Base-by-base conservation (phyloP, 2,797 vertebrate genomes). In the Eutrigla gurnardus region DNA sequence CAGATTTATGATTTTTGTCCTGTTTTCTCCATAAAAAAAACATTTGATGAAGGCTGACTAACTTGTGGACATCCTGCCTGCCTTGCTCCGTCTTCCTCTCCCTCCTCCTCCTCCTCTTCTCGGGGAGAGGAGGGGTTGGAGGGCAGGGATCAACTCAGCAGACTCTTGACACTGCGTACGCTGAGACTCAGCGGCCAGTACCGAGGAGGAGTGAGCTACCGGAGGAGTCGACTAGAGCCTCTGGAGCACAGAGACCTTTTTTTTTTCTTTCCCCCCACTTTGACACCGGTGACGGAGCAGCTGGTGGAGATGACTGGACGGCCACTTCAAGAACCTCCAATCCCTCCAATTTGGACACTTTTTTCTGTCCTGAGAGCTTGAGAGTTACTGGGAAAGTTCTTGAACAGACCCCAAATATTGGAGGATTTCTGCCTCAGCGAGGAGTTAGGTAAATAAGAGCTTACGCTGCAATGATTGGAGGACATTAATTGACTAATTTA, bases 91-190 rank as follows among this genome's bases (percentile, higher is more conserved):
- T 66, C 80, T 75, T 73, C 72, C 81, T 78, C 80, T 25, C 77
- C 47, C 25, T 78, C 80, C 77, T 47, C 60, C 82, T 80, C 75
- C 67, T 72, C 78, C 75, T 72, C 66, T 66, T 33, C 74, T 67
- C 70, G 42, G 77, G 75, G 83, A 66, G 80, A 88, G 88, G 89
- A 89, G 90, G 89, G 87, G 64, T 63, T 61, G 61, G 47, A 77
- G 82, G 82, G 73, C 69, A 78, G 80, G 82, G 86, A 86, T 90
- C 81, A 77, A 53, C 65, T 71, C 77, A 36, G 62, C 83, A 84
- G 75, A 81, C 82, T 87, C 83, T 82, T 81, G 50, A 86, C 67
- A 37, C 70, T 61, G 55, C 69, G 54, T 52, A 15, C 50, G 62
- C 72, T 58, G 53, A 82, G 76, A 54, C 65, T 78, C 63, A 60